phyloP scores from a whole-genome alignment of 2,797 vertebrate genomes.

The Schizopygopsis malacanthus region DNA sequence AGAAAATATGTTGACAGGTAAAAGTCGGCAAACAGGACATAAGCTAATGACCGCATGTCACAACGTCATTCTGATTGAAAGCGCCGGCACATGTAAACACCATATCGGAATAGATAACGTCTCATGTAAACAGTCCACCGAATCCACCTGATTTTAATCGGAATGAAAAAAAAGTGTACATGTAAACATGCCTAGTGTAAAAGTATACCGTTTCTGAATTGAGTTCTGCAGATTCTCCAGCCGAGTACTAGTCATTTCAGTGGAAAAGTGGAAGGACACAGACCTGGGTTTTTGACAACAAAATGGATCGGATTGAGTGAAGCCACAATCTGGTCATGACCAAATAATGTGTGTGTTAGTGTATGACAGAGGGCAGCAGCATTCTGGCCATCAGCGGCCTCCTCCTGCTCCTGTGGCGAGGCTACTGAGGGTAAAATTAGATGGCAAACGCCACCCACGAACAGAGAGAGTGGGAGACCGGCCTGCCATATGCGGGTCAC shows the following conservation, averaged over 20 bases:
- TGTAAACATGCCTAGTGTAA: too few relatives aligned
- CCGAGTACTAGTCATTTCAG: neutral
- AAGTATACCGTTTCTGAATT: conserved; percentile 3
- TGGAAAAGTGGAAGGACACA: neutral
- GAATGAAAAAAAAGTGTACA: too few relatives aligned
- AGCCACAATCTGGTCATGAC: conserved; percentile 24
- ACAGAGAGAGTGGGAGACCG: conserved; percentile 34
- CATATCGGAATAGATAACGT: too few relatives aligned
- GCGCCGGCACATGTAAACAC: too few relatives aligned
- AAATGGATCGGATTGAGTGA: conserved; percentile 11
- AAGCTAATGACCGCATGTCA: too few relatives aligned
- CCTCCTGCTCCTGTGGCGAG: neutral
- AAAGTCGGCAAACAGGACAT: too few relatives aligned
- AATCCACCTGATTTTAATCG: too few relatives aligned
- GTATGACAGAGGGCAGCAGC: neutral
- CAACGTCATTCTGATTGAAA: too few relatives aligned
- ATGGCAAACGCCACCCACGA: conserved; percentile 14
- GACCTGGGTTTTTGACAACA: conserved; percentile 22
- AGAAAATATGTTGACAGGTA: too few relatives aligned
- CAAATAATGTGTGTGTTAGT: conserved; percentile 12
- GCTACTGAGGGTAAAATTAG: conserved; percentile 47
- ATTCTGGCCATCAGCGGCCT: conserved; percentile 31
- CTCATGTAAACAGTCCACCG: too few relatives aligned
- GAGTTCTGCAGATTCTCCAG: neutral
- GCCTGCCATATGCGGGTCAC: conserved; percentile 27